Percentiles rank a stretch among this genome's conserved stretches.
Evolutionary conservation across 2,888 invertebrate genomes (phyloP).

Genomic region (Bugulina stolonifera): DNA sequence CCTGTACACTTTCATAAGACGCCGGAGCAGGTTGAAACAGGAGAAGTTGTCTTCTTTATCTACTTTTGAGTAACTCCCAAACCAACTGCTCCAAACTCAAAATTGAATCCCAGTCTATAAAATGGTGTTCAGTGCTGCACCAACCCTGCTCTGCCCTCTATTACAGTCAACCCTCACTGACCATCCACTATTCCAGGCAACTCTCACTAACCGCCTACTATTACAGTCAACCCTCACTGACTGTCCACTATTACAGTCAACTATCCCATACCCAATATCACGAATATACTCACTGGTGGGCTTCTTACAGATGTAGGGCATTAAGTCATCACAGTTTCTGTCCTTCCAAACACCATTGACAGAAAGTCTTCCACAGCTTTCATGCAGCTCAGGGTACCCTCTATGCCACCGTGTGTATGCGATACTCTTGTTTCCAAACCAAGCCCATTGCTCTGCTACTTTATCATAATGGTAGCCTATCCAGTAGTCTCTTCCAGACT

Average conservation of each 20-base stretch:
- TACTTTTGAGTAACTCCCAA: no score
- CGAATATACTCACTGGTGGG: slow-evolving; percentile 14
- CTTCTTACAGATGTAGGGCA: slow-evolving; percentile 23
- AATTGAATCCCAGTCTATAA: background rate
- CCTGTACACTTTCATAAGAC: no score
- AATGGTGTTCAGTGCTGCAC: no score
- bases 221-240: no score
- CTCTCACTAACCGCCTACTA: no score
- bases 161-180: no score
- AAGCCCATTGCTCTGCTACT: background rate
- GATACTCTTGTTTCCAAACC: slow-evolving; percentile 3
- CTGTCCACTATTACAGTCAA: no score
- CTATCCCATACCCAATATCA: background rate
- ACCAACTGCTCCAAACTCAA: no score
- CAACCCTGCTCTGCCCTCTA: no score
- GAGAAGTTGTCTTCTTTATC: no score
- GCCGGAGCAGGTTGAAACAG: no score
- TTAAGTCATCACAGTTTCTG: slow-evolving; percentile 24
- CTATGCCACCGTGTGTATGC: slow-evolving; percentile 2
- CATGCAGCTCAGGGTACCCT: slow-evolving; percentile 3
- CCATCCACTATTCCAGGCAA: no score
- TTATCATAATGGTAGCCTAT: slow-evolving; percentile 22
- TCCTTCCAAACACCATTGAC: slow-evolving; percentile 18
- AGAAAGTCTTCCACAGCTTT: slow-evolving; percentile 1
- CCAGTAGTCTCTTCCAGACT: slow-evolving; percentile 7